Evolutionary conservation across 2,113 vertebrate species (phyloP), one percentile per base, ranked within the genome.

Genomic region (Anas platyrhynchos): DNA sequence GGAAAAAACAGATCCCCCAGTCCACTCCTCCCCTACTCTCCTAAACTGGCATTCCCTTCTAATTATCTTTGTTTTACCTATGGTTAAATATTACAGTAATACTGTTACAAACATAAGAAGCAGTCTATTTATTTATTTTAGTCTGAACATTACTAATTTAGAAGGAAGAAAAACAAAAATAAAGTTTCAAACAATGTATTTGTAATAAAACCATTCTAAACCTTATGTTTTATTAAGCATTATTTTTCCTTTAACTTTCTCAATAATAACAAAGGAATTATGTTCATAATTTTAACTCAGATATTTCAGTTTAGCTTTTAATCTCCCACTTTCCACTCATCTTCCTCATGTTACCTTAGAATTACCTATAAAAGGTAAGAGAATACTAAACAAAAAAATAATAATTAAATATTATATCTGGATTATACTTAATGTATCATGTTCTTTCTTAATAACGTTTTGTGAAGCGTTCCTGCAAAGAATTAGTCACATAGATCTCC

Each of bases 241-340:
- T 41, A 25, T 48, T 88, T 82, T 34, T 61, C n/a, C 71, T 91
- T 59, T 62, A 69, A 76, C 16, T 72, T 82, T 48, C n/a, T 80
- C n/a, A 85, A 14, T 89, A 96, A 95, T 56, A 90, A 56, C 65
- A 96, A 76, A 41, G 78, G 75, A 88, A 32, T 21, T 79, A 81
- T 66, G 25, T 87, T 95, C 55, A 88, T 82, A 44, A 88, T 73
- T 95, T 92, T 87, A 84, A 83, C 29, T 59, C 38, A 27, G 82
- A 48, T 76, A 68, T 87, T 69, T 87, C 65, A 56, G 38, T 83
- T 88, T 65, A 86, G 77, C 31, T 91, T 73, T 88, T 89, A 78
- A 93, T 94, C 55, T 73, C 58, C n/a, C 58, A 91, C 86, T 94
- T 79, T 95, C 72, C 27, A 41, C 23, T 65, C n/a, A 58, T 66